Evolutionary conservation across 2,797 vertebrate genomes (phyloP).

Genomic region (Muscicapa striata): DNA sequence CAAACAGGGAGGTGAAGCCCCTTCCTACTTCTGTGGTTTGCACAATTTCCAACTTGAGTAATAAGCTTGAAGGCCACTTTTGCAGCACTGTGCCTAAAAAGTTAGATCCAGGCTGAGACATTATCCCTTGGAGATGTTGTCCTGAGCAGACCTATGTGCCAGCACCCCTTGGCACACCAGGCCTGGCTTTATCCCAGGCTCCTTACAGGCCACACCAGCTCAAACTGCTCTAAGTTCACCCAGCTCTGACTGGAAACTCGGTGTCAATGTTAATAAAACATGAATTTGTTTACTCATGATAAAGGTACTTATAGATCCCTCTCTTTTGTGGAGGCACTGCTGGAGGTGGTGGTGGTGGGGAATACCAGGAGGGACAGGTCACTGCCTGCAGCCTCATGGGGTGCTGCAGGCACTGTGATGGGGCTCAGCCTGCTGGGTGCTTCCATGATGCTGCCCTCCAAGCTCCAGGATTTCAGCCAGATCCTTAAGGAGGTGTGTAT

Average conservation of each 20-base stretch:
- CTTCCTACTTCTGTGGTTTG: not conserved
- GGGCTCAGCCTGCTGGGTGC: not conserved
- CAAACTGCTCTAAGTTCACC: not conserved
- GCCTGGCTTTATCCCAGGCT: not conserved
- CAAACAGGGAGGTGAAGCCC: not conserved
- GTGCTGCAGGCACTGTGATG: not conserved
- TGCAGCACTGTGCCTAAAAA: not conserved
- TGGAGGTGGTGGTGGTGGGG: not conserved
- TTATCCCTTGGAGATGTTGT: not conserved
- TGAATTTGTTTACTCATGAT: not conserved
- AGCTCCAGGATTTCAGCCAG: not conserved
- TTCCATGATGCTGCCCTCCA: not conserved
- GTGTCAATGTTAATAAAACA: not conserved
- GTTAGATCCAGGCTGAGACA: not conserved
- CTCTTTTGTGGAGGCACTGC: not conserved
- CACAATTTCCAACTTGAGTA: not conserved
- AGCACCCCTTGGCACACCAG: not conserved
- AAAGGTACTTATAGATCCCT: not conserved
- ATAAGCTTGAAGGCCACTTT: not conserved
- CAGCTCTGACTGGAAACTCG: rapidly evolving
- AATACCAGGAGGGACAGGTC: not conserved
- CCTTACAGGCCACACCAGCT: not conserved
- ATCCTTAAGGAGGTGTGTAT: not conserved
- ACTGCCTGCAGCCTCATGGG: not conserved
- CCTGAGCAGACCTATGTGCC: not conserved